Evolutionary conservation across 2,113 vertebrate species (phyloP).

Genomic region (Monopterus albus): DNA sequence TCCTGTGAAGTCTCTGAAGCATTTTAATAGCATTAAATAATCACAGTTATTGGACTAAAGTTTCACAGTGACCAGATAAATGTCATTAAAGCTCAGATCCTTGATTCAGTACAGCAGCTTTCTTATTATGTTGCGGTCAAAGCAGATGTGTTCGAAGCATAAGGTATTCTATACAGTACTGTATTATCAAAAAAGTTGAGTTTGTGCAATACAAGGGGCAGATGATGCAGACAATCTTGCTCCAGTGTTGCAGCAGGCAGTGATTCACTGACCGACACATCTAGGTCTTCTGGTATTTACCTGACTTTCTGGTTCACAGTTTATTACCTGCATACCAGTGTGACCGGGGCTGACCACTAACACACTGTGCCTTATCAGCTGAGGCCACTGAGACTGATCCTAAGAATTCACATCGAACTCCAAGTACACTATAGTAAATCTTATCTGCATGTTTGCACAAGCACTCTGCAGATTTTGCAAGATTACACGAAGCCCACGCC

Average conservation of each 20-base stretch:
- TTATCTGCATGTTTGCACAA: constrained; percentile 55
- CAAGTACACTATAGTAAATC: background rate
- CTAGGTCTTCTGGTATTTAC: background rate
- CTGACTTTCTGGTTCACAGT: constrained; percentile 13
- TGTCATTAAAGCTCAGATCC: too few species aligned
- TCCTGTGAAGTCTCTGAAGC: too few species aligned
- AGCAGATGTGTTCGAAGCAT: too few species aligned
- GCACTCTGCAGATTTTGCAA: constrained; percentile 6
- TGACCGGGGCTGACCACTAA: background rate
- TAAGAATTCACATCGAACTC: constrained; percentile 37
- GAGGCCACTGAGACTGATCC: background rate
- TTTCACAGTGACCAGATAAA: too few species aligned
- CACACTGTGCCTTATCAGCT: background rate
- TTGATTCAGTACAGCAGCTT: too few species aligned
- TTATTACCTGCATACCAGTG: background rate
- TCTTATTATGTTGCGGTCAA: too few species aligned
- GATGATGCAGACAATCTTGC: background rate
- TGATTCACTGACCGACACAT: constrained; percentile 11
- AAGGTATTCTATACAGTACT: too few species aligned
- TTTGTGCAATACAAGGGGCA: background rate
- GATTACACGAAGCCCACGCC: background rate
- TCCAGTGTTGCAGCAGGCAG: background rate
- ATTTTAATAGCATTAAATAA: too few species aligned
- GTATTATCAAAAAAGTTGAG: too few species aligned
- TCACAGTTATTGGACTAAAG: too few species aligned